Conservation (phyloP, 64 coral and sea anemone species). For the Acropora yongei region DNA sequence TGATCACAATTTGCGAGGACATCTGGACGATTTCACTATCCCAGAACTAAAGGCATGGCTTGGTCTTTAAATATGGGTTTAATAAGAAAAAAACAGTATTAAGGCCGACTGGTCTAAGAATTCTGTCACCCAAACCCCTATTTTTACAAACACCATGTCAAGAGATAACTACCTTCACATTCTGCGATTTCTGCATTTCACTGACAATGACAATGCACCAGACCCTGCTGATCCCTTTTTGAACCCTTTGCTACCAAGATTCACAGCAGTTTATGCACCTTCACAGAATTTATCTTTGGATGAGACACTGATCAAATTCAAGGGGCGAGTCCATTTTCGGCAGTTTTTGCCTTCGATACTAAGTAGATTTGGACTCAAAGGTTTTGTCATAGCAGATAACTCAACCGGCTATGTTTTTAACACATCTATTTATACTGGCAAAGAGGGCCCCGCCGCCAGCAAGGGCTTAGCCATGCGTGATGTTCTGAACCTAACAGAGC, state of each 20-base stretch:
- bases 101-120: background rate
- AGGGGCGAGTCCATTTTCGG: background rate
- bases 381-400: background rate
- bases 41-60: background rate
- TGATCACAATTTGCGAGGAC: background rate
- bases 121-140: background rate
- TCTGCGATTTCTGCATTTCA: background rate
- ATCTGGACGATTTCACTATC: slow-evolving; percentile 21
- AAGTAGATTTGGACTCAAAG: background rate
- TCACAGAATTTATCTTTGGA: background rate
- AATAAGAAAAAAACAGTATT: too few relatives aligned
- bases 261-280: slow-evolving; percentile 20
- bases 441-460: too few relatives aligned
- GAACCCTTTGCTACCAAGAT: background rate
- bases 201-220: too few relatives aligned
- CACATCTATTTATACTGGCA: background rate
- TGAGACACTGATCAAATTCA: too few relatives aligned
- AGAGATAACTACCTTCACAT: slow-evolving; percentile 39
- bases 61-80: too few relatives aligned
- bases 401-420: slow-evolving; percentile 28
- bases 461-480: too few relatives aligned
- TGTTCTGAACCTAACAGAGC: too few relatives aligned
- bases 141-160: slow-evolving; percentile 5
- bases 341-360: background rate
- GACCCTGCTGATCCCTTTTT: background rate